Evolutionary conservation across 1,140 invertebrate species (phyloP), one percentile per base, ranked within the genome.

Genomic region (Aphis gossypii): DNA sequence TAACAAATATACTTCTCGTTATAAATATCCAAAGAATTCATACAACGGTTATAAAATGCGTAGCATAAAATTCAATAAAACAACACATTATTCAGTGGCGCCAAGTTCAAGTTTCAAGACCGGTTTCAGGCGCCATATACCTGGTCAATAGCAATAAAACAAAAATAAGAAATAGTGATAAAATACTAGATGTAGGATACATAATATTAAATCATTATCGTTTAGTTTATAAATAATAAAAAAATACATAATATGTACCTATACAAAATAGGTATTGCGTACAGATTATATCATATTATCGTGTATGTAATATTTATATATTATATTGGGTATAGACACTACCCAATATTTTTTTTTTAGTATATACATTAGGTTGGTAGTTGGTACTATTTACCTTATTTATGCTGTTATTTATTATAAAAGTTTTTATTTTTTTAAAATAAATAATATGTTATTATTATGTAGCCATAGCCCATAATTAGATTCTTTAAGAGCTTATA

Each of bases 71-170:
- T 93, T 86, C 20, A 93, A 93, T 93, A 84, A 48, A 92, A 92
- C 90, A 84, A 54, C 91, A 86, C 68, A 93, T 93, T 93, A 86
- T 86, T 84, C 48, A 84, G 92, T 93, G 92, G 92, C 92, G 92
- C 92, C 92, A 93, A 93, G 82, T 93, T 93, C 92, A 86, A 84
- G 92, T 93, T 93, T 84, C 25, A 11, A 93, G 92, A 93, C 92
- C 92, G 92, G 92, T 93, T 93, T 56, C 51, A 93, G 92, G 76
- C 92, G 92, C 92, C 92, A 86, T 51, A 93, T 93, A 93, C 25
- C 44, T 48, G 30, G 35, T 83, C n/a, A 8, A 21, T 6, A 84
- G 30, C 18, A 93, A 93, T 84, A 86, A 84, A 93, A 84, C 48
- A 86, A 93, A 86, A 84, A 86, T 84, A 48, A 83, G n/a, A 56